Evolutionary conservation across 1,140 invertebrate genomes (phyloP), one percentile per base, ranked within the genome.

Genomic region (Aphis craccivora): DNA sequence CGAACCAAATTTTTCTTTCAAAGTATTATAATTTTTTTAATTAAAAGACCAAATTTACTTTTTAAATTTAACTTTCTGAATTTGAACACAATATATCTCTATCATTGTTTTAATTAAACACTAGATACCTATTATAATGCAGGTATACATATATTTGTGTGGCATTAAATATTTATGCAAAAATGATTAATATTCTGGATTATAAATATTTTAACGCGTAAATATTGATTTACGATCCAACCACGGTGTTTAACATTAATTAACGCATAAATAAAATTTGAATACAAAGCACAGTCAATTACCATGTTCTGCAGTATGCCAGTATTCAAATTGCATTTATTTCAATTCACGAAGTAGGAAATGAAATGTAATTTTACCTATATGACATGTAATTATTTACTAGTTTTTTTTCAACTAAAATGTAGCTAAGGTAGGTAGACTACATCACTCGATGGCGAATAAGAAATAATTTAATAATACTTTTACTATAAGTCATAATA

Each of bases 271-370:
- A 67, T 67, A 40, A 60, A 67, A 90, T 90, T 67, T 90, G 22
- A 90, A 90, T 90, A 90, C 89, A 90, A 90, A 67, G 53, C 37
- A n/a, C 18, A 3, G 30, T 90, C 30, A 11, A 43, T 67, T 90
- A 90, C 14, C 89, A 67, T 67, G 60, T 22, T 18, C 7, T 23
- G 8, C 35, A 84, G 11, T 40, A 40, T 40, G 37, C 37, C 37
- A 40, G 37, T 60, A 60, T 90, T 90, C 43, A 90, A 60, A 60
- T 60, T 40, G 40, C 11, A 60, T 43, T 40, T 60, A 90, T 90
- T 90, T 60, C 43, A 43, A 20, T 89, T 37, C 88, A 25, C 88
- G 9, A 89, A 25, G 48, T n/a, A 53, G 35, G 88, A 55, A 55
- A 89, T 89, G 9, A 53, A 55, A 89, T 88, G 4, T 88, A 11